A percentile compares a stretch with the other conserved stretches of the same genome.
These are phyloP conservation scores for Cheilosia vernalis DNA, from an alignment of 2,888 invertebrate genomes.

Conservation along the genomic window DNA sequence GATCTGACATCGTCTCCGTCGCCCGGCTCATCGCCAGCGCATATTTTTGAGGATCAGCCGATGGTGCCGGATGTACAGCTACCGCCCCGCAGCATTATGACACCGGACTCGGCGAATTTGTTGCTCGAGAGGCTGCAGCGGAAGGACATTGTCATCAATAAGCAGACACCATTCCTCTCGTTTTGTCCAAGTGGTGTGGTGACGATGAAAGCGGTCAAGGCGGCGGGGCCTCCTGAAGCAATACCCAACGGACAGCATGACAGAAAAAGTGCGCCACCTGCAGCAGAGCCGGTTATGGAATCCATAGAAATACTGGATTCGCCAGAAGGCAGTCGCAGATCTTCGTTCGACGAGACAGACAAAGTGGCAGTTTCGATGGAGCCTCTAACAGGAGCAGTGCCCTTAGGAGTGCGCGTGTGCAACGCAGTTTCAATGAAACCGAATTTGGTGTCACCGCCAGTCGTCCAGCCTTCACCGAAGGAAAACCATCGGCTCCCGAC, in stretches of 20 bases:
- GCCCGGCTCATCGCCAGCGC: constrained; percentile 80
- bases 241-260: constrained; percentile 52
- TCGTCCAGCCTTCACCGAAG: constrained; percentile 22
- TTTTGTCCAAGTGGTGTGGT: constrained; percentile 28
- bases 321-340: constrained; percentile 80
- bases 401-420: neutral
- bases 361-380: neutral
- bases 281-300: constrained; percentile 76
- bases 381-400: neutral
- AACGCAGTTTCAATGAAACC: neutral
- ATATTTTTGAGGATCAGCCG: constrained; percentile 75
- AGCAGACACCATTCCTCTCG: constrained; percentile 48
- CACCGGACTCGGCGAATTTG: constrained; percentile 68
- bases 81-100: constrained; percentile 4
- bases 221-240: constrained; percentile 11
- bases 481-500: constrained; percentile 48
- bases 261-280: neutral
- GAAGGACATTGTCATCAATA: constrained; percentile 76
- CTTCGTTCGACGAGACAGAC: constrained; percentile 40
- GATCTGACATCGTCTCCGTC: constrained; percentile 82
- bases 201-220: neutral
- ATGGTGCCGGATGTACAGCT: constrained; percentile 33
- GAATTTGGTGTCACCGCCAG: neutral
- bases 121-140: constrained; percentile 73
- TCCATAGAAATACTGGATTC: constrained; percentile 82